A percentile compares a stretch with the other conserved stretches of the same genome.
Conservation (phyloP, 2,888 invertebrate genomes). For the Timema podura region DNA sequence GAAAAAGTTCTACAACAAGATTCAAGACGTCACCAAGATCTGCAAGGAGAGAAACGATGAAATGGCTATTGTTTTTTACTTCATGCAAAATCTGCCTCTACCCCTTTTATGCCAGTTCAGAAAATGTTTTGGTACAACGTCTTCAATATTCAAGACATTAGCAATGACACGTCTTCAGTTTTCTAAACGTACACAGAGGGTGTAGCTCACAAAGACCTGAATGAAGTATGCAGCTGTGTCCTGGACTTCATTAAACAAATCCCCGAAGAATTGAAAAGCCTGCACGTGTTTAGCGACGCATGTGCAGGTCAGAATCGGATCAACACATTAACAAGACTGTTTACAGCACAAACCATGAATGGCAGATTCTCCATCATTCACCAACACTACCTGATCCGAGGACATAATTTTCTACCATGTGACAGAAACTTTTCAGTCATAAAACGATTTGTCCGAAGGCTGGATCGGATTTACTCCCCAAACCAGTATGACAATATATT, state of each 20-base stretch:
- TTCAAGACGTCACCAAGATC: slow-evolving; percentile 12
- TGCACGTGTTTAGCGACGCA: slow-evolving; percentile 7
- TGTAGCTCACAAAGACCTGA: slow-evolving; percentile 4
- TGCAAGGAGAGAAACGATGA: not conserved
- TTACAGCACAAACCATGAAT: not conserved
- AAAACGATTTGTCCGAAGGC: slow-evolving; percentile 18
- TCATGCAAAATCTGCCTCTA: not conserved
- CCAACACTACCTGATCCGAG: slow-evolving; percentile 1
- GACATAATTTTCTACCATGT: slow-evolving; percentile 23
- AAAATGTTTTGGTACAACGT: slow-evolving; percentile 3
- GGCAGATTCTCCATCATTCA: not conserved
- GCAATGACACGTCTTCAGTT: slow-evolving; percentile 7
- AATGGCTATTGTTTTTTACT: not conserved
- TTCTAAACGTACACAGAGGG: slow-evolving; percentile 10
- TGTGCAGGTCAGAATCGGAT: not conserved
- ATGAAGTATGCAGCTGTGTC: slow-evolving; percentile 15
- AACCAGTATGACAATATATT: slow-evolving; percentile 25
- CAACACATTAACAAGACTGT: not conserved
- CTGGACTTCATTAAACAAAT: slow-evolving; percentile 6
- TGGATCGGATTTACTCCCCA: slow-evolving; percentile 27
- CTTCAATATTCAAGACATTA: slow-evolving; percentile 11
- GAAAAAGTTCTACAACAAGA: not conserved
- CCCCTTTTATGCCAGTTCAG: slow-evolving; percentile 3
- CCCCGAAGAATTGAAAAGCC: slow-evolving; percentile 4
- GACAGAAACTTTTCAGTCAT: slow-evolving; percentile 23